phyloP scores from a whole-genome alignment of 2,888 invertebrate genomes.

The Eristalinus sepulchralis region DNA sequence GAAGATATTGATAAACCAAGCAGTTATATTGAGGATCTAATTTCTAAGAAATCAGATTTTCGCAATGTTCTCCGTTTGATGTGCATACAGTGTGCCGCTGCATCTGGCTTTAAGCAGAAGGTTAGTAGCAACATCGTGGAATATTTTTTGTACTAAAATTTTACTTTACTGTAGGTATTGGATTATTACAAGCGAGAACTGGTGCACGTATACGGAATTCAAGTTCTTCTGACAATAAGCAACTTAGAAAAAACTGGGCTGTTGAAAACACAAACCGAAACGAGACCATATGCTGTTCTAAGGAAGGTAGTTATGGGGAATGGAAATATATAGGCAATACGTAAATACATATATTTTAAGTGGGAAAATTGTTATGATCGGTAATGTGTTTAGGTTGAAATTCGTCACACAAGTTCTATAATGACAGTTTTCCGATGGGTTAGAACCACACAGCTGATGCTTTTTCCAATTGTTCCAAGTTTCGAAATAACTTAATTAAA shows the following conservation, averaged over 20 bases:
- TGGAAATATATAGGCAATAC: no score
- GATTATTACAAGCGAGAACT: constrained; percentile 89
- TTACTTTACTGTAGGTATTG: constrained; percentile 74
- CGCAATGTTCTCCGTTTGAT: constrained; percentile 93
- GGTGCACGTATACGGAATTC: constrained; percentile 92
- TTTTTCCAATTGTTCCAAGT: no score
- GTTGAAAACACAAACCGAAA: constrained; percentile 87
- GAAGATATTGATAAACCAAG: constrained; percentile 94
- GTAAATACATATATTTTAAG: no score
- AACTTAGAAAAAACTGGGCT: constrained; percentile 94
- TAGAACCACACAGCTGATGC: no score
- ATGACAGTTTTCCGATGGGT: no score
- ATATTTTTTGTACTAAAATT: background rate
- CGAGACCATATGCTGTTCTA: constrained; percentile 88
- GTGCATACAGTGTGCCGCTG: constrained; percentile 95
- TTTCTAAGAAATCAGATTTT: constrained; percentile 91
- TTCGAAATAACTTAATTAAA: no score
- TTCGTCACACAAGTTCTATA: no score
- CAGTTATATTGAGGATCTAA: constrained; percentile 94
- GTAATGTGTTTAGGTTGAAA: no score
- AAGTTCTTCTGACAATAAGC: constrained; percentile 89
- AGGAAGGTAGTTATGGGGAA: constrained; percentile 83
- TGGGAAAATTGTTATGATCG: no score
- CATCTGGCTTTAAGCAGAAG: constrained; percentile 95
- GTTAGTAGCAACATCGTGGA: constrained; percentile 78